Base-by-base conservation (phyloP, 2,888 invertebrate genomes). In the Agriotes lineatus region DNA sequence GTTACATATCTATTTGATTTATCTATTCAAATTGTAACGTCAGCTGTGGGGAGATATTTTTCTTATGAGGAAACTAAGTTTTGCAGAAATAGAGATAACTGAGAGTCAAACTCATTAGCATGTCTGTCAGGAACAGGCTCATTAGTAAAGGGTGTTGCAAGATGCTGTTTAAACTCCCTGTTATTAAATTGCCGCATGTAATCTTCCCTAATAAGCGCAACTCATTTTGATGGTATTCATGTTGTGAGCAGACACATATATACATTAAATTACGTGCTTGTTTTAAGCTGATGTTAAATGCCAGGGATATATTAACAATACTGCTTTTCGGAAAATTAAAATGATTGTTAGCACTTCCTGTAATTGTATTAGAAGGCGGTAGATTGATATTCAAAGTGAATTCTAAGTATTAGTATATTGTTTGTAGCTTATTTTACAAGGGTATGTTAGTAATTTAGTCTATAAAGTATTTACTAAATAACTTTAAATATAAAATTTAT, bases 41-140 rank as follows among this genome's bases (percentile, higher is more conserved):
- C 25, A 25, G 25, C 25, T 25, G 2, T 19, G 7, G 25, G 7
- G 19, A 25, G 18, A 16, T 56, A 19, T 56, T 56, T 56, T 44
- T 59, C 19, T 66, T 42, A n/a, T 52, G 33, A 35, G 20, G 19
- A 52, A 63, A 44, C 54, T 63, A 54, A 68, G 42, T 64, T 64
- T 44, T 25, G 18, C 25, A 39, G 45, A 64, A 64, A 64, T 64
- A 33, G 64, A 69, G 69, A 69, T 69, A 69, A 69, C 57, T 65
- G 48, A 58, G 59, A 66, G 70, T 67, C 64, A 63, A 52, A 61
- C 72, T 72, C 72, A 72, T 72, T 71, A 72, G 67, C 69, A 66
- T 69, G 68, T 66, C 68, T 69, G 72, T 71, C 71, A 72, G 70
- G 60, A 71, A 69, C 71, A 69, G 69, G 69, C 72, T 72, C 72